Percentiles rank a stretch among this genome's conserved stretches.
Conservation (phyloP, 2,888 invertebrate genomes). For the Watsonalla cultraria region DNA sequence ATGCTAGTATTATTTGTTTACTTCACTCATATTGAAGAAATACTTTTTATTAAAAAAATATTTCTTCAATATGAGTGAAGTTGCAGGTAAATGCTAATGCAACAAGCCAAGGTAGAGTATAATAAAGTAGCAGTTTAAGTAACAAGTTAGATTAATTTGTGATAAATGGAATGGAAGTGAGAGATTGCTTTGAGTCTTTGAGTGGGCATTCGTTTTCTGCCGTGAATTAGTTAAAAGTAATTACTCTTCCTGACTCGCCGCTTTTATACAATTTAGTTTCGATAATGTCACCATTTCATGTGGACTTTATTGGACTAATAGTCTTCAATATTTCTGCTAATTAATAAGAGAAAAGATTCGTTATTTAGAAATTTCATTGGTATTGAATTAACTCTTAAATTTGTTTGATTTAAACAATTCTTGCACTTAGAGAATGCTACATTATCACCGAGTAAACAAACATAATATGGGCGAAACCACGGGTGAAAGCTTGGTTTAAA, state of each 20-base stretch:
- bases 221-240: constrained; percentile 44
- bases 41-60: too few species aligned
- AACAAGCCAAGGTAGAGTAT: constrained; percentile 1
- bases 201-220: constrained; percentile 25
- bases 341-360: background rate
- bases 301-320: background rate
- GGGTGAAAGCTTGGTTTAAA: too few species aligned
- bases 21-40: too few species aligned
- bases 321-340: background rate
- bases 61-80: too few species aligned
- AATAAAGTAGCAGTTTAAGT: background rate
- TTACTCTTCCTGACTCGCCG: constrained; percentile 41
- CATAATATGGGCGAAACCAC: too few species aligned
- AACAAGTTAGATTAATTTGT: constrained; percentile 22
- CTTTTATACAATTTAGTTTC: constrained; percentile 38
- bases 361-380: too few species aligned
- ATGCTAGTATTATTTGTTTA: too few species aligned
- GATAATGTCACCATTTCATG: constrained; percentile 23
- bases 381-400: too few species aligned
- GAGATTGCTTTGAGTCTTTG: constrained; percentile 35
- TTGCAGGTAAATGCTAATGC: too few species aligned
- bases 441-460: too few species aligned
- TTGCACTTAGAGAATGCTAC: too few species aligned
- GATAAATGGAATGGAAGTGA: constrained; percentile 17
- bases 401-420: too few species aligned